Evolutionary conservation across 2,888 invertebrate species (phyloP), one percentile per base, ranked within the genome.

Genomic region (Hypomecis punctinalis): DNA sequence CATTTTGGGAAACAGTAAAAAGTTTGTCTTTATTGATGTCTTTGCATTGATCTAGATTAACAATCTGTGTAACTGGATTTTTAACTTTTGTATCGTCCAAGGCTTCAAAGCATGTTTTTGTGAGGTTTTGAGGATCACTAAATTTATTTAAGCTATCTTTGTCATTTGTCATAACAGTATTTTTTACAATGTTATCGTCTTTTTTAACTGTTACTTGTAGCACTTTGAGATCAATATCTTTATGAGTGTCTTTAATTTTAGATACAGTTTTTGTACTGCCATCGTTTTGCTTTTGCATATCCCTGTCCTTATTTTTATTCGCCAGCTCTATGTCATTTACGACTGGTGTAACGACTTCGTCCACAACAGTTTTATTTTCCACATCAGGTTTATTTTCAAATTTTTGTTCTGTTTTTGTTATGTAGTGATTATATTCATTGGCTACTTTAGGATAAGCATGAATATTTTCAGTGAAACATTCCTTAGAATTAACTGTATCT

Each of bases 1-100:
- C 55, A 65, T 54, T 69, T 51, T 70, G 49, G 55, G 43, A 37
- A 48, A 23, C 47, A 10, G 8, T 42, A 11, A 43, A 7, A 7
- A 6, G 23, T 49, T 58, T 35, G 36, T 3, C 43, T 43, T 49
- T 45, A 40, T 13, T 36, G 8, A 37, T 9, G 7, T 42, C 37
- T 23, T 10, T 49, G 36, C 10, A 51, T 51, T 43, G 35, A 47
- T 54, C 39, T 40, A 54, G 36, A 51, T 8, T 45, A 11, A 59
- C 23, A 39, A 54, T 23, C 33, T 49, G 11, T 43, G 48, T 55
- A 5, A 55, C 33, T 23, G 23, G 23, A 43, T 58, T 43, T n/a
- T 37, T 53, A 58, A 23, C 39, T 11, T 48, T 42, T 23, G 42
- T 43, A 54, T 48, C 45, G 4, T 11, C 13, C 11, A 10, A 9